Evolutionary conservation across 2,113 vertebrate species (phyloP), one percentile per base, ranked within the genome.

Genomic region (Labrus mixtus): DNA sequence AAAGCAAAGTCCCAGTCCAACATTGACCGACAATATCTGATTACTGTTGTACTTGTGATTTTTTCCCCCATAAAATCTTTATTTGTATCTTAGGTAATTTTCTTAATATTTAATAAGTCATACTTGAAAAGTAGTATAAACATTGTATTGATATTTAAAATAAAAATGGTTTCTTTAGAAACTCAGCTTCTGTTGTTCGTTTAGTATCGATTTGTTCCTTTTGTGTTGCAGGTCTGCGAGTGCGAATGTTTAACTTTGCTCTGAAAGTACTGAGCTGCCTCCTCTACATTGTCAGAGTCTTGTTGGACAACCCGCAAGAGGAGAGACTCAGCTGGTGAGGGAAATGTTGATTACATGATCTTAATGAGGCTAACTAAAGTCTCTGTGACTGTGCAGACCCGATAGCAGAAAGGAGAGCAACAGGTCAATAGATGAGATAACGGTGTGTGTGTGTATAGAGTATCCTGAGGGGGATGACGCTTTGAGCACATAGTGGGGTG

Each of bases 181-280:
- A 48, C 2, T 57, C 11, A 19, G 19, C 58, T 43, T 12, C 51
- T 57, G 51, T 25, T 54, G 5, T 37, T 13, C 23, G 5, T n/a
- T 54, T 51, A n/a, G 43, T 23, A 64, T 29, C 20, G 36, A 2
- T 36, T 11, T 37, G 23, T 48, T 68, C 23, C 62, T 51, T 72
- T 68, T 29, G 22, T 43, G 20, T 70, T 73, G 65, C 94, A 96
- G 95, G 95, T 93, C 85, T 96, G 71, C 92, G 95, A 62, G 95
- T 96, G 73, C 93, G 95, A 83, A 94, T 96, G 90, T 96, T 96
- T 86, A 96, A 96, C 88, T 95, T 96, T 86, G 87, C 94, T 50
- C 90, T 96, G 25, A 96, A 96, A 90, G 91, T 96, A 80, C 90
- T 96, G 65, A 96, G 95, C 91, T 96, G 95, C 82, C 91, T 96